Conservation (phyloP, 2,888 invertebrate species). For the Orthonevra nobilis region DNA sequence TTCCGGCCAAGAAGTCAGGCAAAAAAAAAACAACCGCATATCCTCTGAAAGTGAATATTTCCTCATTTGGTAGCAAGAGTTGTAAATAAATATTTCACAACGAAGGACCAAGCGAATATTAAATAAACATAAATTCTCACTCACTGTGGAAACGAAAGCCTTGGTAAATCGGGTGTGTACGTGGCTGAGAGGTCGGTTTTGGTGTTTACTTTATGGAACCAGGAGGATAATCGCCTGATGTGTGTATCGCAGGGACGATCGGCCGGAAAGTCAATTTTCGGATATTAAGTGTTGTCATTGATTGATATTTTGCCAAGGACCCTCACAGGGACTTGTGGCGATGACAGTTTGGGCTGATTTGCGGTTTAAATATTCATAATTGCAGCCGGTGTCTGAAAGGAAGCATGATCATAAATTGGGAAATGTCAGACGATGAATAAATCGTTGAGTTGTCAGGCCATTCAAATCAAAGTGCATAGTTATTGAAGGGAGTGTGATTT, state of each 20-base stretch:
- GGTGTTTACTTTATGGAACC: neutral
- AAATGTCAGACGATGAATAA: neutral
- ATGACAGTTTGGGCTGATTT: constrained; percentile 2
- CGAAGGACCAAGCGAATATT: constrained; percentile 50
- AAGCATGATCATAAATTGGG: neutral
- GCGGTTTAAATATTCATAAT: constrained; percentile 7
- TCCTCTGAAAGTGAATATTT: constrained; percentile 38
- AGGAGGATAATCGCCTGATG: constrained; percentile 19
- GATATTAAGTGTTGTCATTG: constrained; percentile 20
- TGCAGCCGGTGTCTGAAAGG: neutral
- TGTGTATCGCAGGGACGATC: constrained; percentile 13
- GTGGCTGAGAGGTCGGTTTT: neutral
- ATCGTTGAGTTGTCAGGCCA: too few species aligned
- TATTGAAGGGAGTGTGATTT: too few species aligned
- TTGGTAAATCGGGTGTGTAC: neutral
- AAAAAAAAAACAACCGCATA: constrained; percentile 12
- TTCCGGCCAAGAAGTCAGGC: neutral
- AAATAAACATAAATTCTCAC: constrained; percentile 39
- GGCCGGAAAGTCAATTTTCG: constrained; percentile 28
- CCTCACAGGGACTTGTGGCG: neutral
- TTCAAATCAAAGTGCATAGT: too few species aligned
- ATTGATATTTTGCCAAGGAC: constrained; percentile 18
- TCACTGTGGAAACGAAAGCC: neutral
- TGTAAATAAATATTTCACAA: constrained; percentile 47
- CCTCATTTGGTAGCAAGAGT: constrained; percentile 26